phyloP scores from a whole-genome alignment of 2,888 invertebrate genomes.

The Leptopilina drosophilae region DNA sequence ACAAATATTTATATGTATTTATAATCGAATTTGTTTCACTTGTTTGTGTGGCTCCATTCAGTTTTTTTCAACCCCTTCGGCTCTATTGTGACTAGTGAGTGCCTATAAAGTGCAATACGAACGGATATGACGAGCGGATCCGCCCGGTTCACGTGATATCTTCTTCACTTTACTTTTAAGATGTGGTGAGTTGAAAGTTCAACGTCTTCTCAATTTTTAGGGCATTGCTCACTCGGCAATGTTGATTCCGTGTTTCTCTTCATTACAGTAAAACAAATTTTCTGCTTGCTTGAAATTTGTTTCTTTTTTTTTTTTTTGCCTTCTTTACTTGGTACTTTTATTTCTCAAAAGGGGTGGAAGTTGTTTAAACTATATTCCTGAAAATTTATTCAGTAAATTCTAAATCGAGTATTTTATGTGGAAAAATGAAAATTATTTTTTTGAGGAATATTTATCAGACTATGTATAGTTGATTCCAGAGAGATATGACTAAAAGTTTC shows the following conservation, averaged over 20 bases:
- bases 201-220: conserved; percentile 15
- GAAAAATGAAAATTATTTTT: too few species aligned
- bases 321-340: not conserved
- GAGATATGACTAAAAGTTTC: too few species aligned
- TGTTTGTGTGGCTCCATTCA: not conserved
- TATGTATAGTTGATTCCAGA: too few species aligned
- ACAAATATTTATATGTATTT: too few species aligned
- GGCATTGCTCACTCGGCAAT: not conserved
- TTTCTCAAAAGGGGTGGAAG: too few species aligned
- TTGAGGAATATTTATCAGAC: too few species aligned
- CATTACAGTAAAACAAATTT: not conserved
- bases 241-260: not conserved
- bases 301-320: not conserved
- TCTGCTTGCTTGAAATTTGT: not conserved
- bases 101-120: conserved; percentile 52
- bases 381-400: too few species aligned
- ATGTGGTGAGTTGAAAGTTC: conserved; percentile 59
- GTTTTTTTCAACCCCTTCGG: conserved; percentile 4
- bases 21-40: not conserved
- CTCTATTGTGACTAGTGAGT: conserved; percentile 35
- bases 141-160: conserved; percentile 69
- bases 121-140: conserved; percentile 70
- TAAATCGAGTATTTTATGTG: too few species aligned
- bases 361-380: too few species aligned
- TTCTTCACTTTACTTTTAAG: conserved; percentile 45